phyloP scores from a whole-genome alignment of 2,888 invertebrate species.

The Amphipoea oculea region DNA sequence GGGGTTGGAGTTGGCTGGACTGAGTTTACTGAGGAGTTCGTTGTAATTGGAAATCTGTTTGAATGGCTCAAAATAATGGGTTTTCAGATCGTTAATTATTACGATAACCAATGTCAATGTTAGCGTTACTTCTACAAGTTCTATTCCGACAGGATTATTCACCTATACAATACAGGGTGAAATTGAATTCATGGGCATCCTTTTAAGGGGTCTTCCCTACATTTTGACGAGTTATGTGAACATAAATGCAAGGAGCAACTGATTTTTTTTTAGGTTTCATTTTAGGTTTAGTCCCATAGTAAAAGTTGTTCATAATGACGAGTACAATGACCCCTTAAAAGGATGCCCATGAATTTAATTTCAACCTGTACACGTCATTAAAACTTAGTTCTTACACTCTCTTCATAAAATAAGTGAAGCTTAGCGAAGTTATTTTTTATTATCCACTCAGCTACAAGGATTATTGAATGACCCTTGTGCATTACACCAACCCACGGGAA shows the following conservation, averaged over 20 bases:
- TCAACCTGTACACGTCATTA: no score
- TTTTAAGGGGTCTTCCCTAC: no score
- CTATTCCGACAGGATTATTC: no score
- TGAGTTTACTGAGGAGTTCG: background rate
- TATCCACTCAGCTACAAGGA: background rate
- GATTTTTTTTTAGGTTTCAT: no score
- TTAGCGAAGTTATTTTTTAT: background rate
- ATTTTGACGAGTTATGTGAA: no score
- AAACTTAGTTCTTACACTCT: background rate
- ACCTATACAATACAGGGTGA: background rate
- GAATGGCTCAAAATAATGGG: background rate
- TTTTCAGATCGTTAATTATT: background rate
- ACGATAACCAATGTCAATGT: background rate
- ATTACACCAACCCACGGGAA: background rate
- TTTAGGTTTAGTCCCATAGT: no score
- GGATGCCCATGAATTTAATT: no score
- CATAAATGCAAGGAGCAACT: no score
- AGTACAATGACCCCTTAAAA: no score
- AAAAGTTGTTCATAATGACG: no score
- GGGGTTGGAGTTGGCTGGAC: background rate
- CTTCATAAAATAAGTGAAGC: background rate
- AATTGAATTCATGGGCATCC: no score
- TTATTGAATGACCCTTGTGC: background rate
- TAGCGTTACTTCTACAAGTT: background rate
- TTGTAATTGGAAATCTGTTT: conserved; percentile 13